Evolutionary conservation across 1,140 invertebrate species (phyloP).

Genomic region (Hormaphis cornu): DNA sequence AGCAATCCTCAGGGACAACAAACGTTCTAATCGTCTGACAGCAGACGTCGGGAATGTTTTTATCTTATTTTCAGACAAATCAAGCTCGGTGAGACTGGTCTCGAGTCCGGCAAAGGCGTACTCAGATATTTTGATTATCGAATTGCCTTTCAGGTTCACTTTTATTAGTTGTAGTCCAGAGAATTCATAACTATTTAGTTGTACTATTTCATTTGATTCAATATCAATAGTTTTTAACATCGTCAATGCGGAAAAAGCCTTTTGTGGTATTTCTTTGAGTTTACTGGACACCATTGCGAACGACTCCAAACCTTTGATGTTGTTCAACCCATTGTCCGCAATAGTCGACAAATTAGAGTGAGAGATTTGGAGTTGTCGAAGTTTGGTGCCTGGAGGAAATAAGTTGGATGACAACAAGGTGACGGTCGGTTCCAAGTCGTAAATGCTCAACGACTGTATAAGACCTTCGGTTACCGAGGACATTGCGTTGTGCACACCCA

Average conservation of each 20-base stretch:
- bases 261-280: conserved; percentile 68
- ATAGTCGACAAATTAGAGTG: conserved; percentile 29
- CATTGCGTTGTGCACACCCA: conserved; percentile 47
- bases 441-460: conserved; percentile 76
- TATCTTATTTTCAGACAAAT: conserved; percentile 76
- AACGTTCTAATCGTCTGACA: conserved; percentile 60
- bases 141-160: conserved; percentile 74
- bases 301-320: conserved; percentile 64
- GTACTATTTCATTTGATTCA: conserved; percentile 73
- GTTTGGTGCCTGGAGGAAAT: conserved; percentile 65
- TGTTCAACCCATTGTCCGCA: conserved; percentile 36
- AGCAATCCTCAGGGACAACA: conserved; percentile 62
- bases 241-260: conserved; percentile 61
- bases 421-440: conserved; percentile 68
- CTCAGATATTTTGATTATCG: conserved; percentile 65
- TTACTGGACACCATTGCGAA: conserved; percentile 71
- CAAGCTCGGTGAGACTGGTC: conserved; percentile 66
- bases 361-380: conserved; percentile 42
- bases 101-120: conserved; percentile 78
- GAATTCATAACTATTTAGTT: conserved; percentile 76
- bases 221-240: conserved; percentile 67
- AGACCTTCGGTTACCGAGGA: conserved; percentile 46
- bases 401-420: conserved; percentile 58
- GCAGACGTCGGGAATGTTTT: conserved; percentile 69
- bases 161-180: conserved; percentile 71